Conservation (phyloP, 2,113 vertebrate species). For the Tenebrosternarchus preto region DNA sequence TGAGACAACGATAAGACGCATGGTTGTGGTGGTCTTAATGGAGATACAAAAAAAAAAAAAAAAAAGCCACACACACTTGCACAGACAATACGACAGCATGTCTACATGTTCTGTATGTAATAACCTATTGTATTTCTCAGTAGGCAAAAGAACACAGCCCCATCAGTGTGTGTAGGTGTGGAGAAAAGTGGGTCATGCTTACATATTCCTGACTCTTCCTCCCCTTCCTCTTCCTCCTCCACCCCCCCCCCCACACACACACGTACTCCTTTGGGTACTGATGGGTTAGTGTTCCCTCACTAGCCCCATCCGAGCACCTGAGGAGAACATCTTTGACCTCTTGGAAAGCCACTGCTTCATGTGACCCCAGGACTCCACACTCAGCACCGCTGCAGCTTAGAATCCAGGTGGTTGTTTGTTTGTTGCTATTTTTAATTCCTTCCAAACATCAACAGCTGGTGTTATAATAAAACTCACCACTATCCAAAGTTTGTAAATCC, state of each 20-base stretch:
- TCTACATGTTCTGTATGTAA: not conserved
- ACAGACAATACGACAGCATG: not conserved
- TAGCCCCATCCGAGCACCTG: no score
- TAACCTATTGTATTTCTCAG: no score
- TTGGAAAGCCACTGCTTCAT: not conserved
- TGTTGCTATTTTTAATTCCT: no score
- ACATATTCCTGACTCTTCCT: not conserved
- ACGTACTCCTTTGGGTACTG: not conserved
- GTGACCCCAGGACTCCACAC: not conserved
- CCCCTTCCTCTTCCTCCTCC: no score
- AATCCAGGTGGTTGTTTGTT: no score
- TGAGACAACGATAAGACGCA: not conserved
- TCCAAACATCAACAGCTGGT: no score
- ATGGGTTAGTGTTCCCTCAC: not conserved
- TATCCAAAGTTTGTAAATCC: no score
- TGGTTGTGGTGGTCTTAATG: not conserved
- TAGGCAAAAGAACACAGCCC: not conserved
- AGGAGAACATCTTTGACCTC: not conserved
- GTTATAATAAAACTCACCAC: no score
- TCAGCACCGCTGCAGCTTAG: not conserved
- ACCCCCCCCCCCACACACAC: no score
- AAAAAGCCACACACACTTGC: not conserved
- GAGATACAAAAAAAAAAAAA: not conserved
- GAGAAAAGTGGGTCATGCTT: constrained; percentile 45
- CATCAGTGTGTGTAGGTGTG: constrained; percentile 26